Conservation (phyloP, 2,888 invertebrate genomes). For the Sesia bembeciformis region DNA sequence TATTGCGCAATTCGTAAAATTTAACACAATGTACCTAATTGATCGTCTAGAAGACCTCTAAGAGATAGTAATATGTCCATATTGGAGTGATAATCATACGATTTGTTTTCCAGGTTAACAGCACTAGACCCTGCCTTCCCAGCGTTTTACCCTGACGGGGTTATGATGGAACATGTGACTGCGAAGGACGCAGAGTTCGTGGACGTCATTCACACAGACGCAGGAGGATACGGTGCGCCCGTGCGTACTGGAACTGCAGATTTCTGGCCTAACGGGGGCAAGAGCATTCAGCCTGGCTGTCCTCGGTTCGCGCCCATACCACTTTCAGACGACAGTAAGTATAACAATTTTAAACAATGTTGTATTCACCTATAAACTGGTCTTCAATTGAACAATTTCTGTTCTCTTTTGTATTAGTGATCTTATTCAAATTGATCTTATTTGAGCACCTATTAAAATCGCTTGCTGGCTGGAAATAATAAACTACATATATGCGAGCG, state of each 20-base stretch:
- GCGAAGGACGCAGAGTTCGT: constrained; percentile 74
- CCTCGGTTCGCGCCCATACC: constrained; percentile 66
- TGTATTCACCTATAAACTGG: too few relatives aligned
- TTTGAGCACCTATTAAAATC: too few relatives aligned
- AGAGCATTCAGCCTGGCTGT: constrained; percentile 75
- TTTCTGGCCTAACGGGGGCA: constrained; percentile 78
- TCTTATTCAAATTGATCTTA: too few relatives aligned
- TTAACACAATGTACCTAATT: too few relatives aligned
- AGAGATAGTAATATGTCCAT: too few relatives aligned
- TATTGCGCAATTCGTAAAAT: too few relatives aligned
- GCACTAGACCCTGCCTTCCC: constrained; percentile 77
- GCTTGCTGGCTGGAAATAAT: too few relatives aligned
- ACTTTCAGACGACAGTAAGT: constrained; percentile 66
- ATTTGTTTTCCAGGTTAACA: constrained; percentile 56
- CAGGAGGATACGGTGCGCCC: constrained; percentile 75
- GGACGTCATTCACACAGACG: constrained; percentile 81
- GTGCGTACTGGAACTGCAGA: constrained; percentile 73
- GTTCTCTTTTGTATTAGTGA: too few relatives aligned
- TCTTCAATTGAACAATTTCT: too few relatives aligned
- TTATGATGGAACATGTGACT: constrained; percentile 63
- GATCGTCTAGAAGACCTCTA: too few relatives aligned
- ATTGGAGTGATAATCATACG: too few relatives aligned
- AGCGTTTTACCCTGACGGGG: constrained; percentile 69
- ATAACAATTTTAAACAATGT: not conserved
- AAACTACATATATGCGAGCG: too few relatives aligned